phyloP scores from a whole-genome alignment of 2,113 vertebrate genomes.

The Osmerus eperlanus region DNA sequence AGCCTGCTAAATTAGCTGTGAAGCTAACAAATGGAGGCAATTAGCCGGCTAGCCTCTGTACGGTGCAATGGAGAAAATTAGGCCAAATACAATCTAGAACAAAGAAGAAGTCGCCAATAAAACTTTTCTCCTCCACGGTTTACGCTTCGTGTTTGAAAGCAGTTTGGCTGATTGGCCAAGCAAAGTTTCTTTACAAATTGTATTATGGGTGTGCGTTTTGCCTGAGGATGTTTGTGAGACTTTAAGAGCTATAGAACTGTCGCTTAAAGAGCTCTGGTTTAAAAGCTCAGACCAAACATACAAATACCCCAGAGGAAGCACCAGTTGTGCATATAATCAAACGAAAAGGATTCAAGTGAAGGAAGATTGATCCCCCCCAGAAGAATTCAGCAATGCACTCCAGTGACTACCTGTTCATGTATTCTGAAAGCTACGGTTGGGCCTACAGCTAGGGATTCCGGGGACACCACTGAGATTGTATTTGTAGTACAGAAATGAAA shows the following conservation, averaged over 20 bases:
- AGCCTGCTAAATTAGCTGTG: slow-evolving; percentile 66
- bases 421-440: background rate
- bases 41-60: slow-evolving; percentile 59
- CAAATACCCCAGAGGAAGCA: background rate
- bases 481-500: background rate
- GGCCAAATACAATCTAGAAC: slow-evolving; percentile 55
- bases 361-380: too few relatives aligned
- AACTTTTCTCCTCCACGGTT: slow-evolving; percentile 24
- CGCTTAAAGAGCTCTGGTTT: too few relatives aligned
- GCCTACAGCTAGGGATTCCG: background rate
- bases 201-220: too few relatives aligned
- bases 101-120: slow-evolving; percentile 22
- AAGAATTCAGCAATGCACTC: background rate
- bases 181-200: too few relatives aligned
- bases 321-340: background rate
- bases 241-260: too few relatives aligned
- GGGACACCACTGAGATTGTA: background rate
- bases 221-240: too few relatives aligned
- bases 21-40: slow-evolving; percentile 73
- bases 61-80: slow-evolving; percentile 53
- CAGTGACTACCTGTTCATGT: background rate
- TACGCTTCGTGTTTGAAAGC: background rate
- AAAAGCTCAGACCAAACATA: background rate
- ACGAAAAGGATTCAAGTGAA: slow-evolving; percentile 3
- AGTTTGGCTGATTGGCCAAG: too few relatives aligned